Conservation (phyloP, 2,797 vertebrate species). For the Phalloptychus januarius region DNA sequence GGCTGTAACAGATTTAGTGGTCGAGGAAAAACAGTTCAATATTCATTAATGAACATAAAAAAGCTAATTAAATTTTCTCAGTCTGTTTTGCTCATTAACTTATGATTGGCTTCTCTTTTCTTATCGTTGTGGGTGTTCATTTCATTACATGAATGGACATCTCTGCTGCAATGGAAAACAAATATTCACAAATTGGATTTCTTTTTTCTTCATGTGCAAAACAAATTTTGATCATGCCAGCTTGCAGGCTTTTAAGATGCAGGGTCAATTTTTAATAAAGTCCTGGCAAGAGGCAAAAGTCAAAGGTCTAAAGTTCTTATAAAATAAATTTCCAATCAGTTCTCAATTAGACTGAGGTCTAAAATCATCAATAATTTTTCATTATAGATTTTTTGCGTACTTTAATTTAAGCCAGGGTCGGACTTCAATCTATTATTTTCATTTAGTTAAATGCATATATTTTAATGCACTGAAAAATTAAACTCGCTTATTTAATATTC, state of each 20-base stretch:
- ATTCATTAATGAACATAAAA: constrained; percentile 6
- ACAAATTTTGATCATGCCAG: constrained; percentile 4
- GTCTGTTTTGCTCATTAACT: constrained; percentile 34
- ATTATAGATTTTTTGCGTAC: background rate
- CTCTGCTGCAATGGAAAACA: constrained; percentile 17
- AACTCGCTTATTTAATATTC: too few species aligned
- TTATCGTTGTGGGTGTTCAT: constrained; percentile 15
- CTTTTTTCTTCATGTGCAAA: constrained; percentile 6
- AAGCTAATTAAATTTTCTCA: constrained; percentile 18
- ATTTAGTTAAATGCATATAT: too few species aligned
- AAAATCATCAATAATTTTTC: background rate
- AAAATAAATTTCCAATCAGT: background rate
- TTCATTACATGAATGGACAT: constrained; percentile 15
- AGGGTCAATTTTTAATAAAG: background rate
- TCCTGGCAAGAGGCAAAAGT: background rate
- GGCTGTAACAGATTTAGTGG: background rate
- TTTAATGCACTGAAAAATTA: too few species aligned
- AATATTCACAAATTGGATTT: constrained; percentile 20
- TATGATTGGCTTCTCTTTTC: constrained; percentile 22
- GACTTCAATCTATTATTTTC: too few species aligned
- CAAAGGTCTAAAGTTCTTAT: background rate
- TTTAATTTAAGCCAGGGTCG: background rate
- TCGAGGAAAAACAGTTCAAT: constrained; percentile 4
- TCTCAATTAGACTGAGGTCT: background rate
- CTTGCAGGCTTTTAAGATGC: background rate